phyloP scores from a whole-genome alignment of 2,888 invertebrate genomes.

The Scaptomyza reducta region DNA sequence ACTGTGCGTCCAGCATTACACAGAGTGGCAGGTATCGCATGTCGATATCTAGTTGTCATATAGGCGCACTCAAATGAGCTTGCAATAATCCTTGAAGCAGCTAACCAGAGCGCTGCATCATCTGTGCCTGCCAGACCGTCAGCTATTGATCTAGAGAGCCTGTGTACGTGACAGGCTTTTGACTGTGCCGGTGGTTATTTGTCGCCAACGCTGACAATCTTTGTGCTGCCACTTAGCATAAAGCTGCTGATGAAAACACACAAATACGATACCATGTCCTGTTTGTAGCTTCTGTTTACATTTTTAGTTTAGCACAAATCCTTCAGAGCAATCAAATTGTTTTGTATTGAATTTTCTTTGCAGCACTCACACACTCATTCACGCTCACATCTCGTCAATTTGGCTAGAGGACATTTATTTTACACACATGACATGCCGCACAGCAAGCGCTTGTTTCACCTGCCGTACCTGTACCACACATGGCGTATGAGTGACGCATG shows the following conservation, averaged over 20 bases:
- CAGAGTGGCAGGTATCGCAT: not conserved
- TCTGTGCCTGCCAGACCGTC: conserved; percentile 5
- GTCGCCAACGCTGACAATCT: conserved; percentile 60
- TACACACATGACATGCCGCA: conserved; percentile 29
- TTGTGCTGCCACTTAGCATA: conserved; percentile 68
- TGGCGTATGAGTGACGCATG: conserved; percentile 76
- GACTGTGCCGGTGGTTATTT: conserved; percentile 47
- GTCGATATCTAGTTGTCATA: conserved; percentile 64
- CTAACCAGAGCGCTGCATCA: conserved; percentile 19
- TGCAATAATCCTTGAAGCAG: conserved; percentile 59
- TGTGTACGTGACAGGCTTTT: conserved; percentile 35
- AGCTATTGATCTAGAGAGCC: conserved; percentile 25
- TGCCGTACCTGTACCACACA: conserved; percentile 26
- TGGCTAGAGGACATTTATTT: conserved; percentile 65
- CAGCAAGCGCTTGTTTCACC: conserved; percentile 1
- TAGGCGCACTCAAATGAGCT: conserved; percentile 62
- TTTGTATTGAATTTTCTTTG: conserved; percentile 75
- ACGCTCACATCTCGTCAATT: conserved; percentile 44
- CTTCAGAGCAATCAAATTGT: conserved; percentile 74
- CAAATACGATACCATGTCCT: conserved; percentile 6
- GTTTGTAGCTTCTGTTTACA: conserved; percentile 51
- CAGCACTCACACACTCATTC: conserved; percentile 10
- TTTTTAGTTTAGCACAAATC: conserved; percentile 66
- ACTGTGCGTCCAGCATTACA: not conserved
- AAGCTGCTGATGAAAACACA: conserved; percentile 42